A percentile compares a stretch with the other conserved stretches of the same genome.
phyloP scores from a whole-genome alignment of 2,888 invertebrate species.

The Macrophya alboannulata region DNA sequence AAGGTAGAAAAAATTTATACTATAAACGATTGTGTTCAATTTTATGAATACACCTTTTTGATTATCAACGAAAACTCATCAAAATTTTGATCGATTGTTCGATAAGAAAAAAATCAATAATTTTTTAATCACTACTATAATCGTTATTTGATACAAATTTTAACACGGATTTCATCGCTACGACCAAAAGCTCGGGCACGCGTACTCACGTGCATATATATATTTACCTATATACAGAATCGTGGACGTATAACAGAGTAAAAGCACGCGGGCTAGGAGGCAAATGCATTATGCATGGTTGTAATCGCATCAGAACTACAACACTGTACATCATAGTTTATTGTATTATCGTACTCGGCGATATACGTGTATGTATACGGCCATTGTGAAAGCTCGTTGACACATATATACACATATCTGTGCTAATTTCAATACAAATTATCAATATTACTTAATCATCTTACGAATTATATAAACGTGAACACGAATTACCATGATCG shows the following conservation, averaged over 20 bases:
- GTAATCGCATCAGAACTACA: constrained; percentile 34
- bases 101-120: not conserved
- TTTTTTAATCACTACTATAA: not conserved
- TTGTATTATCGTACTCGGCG: constrained; percentile 12
- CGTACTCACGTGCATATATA: not conserved
- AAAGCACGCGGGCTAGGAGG: not conserved
- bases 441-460: not conserved
- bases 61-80: too few relatives aligned
- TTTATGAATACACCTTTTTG: too few relatives aligned
- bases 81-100: not conserved
- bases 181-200: not conserved
- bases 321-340: constrained; percentile 35
- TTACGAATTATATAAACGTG: not conserved
- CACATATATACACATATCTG: not conserved
- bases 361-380: not conserved
- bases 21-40: too few relatives aligned
- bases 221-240: too few relatives aligned
- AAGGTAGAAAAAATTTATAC: too few relatives aligned
- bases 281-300: constrained; percentile 49
- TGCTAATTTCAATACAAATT: not conserved
- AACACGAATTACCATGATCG: not conserved
- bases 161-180: constrained; percentile 5
- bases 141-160: not conserved
- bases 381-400: not conserved
- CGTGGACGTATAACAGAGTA: not conserved